phyloP scores from a whole-genome alignment of 2,797 vertebrate genomes.

The Anas acuta region DNA sequence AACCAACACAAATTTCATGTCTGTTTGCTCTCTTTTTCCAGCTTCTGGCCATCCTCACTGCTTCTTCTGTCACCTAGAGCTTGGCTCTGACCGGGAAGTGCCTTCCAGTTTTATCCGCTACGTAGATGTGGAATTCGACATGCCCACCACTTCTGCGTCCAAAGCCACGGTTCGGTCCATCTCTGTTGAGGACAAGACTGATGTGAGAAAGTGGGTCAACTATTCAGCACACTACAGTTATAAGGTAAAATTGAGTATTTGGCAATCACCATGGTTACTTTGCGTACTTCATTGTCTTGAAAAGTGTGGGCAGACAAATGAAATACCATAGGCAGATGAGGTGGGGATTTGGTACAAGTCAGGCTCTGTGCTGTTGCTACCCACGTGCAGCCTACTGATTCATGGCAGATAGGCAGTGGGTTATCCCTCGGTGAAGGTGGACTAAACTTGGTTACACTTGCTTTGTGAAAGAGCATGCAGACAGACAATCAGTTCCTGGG shows the following conservation, averaged over 20 bases:
- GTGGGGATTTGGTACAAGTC: not conserved
- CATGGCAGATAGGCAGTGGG: not conserved
- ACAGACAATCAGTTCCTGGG: not conserved
- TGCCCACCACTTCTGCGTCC: slow-evolving; percentile 88
- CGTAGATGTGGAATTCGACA: slow-evolving; percentile 88
- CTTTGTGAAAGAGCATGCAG: not conserved
- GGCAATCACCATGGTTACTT: not conserved
- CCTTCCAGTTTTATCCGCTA: slow-evolving; percentile 82
- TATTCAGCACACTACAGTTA: slow-evolving; percentile 90
- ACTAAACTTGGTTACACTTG: not conserved
- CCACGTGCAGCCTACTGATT: not conserved
- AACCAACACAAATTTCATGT: not conserved
- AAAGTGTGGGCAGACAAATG: not conserved
- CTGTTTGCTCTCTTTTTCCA: slow-evolving; percentile 45
- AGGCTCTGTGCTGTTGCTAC: not conserved
- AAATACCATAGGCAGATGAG: not conserved
- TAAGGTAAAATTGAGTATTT: slow-evolving; percentile 78
- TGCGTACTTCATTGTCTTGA: not conserved
- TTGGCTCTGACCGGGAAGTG: slow-evolving; percentile 90
- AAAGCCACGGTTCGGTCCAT: slow-evolving; percentile 85
- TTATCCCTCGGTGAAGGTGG: not conserved
- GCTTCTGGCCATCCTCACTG: slow-evolving; percentile 88
- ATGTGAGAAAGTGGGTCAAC: slow-evolving; percentile 89
- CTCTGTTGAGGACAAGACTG: slow-evolving; percentile 82
- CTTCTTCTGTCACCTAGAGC: slow-evolving; percentile 90